phyloP scores from a whole-genome alignment of 2,888 invertebrate species.

The Diarsia brunnea region DNA sequence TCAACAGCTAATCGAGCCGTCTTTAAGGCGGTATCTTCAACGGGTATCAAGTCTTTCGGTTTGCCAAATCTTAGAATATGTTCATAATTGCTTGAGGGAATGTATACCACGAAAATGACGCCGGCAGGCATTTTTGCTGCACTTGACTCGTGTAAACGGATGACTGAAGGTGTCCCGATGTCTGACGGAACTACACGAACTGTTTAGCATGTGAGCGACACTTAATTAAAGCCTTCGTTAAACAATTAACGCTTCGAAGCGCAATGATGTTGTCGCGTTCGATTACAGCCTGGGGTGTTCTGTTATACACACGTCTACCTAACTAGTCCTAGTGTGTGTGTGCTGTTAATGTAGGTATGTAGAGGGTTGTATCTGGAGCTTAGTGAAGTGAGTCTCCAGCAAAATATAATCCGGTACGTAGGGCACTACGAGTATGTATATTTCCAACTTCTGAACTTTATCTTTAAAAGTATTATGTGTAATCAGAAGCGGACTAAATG shows the following conservation, averaged over 20 bases:
- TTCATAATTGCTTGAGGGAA: constrained; percentile 93
- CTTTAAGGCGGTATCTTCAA: constrained; percentile 74
- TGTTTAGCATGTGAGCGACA: constrained; percentile 65
- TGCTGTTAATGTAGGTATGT: constrained; percentile 4
- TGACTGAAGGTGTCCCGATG: constrained; percentile 37
- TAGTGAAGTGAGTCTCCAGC: neutral
- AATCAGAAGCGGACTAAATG: too few species aligned
- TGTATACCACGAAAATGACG: constrained; percentile 93
- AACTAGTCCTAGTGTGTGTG: neutral
- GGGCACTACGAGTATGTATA: too few species aligned
- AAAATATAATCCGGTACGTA: constrained; percentile 9
- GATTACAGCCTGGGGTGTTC: constrained; percentile 27
- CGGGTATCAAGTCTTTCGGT: constrained; percentile 78
- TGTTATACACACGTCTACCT: neutral
- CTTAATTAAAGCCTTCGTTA: constrained; percentile 73
- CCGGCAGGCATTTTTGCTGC: constrained; percentile 88
- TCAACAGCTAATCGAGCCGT: constrained; percentile 81
- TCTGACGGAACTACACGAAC: constrained; percentile 49
- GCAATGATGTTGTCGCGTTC: constrained; percentile 54
- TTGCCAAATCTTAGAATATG: constrained; percentile 90
- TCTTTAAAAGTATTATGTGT: too few species aligned
- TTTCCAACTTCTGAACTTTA: too few species aligned
- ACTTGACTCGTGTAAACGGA: constrained; percentile 10
- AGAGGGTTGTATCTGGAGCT: constrained; percentile 1
- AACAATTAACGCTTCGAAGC: constrained; percentile 61